Evolutionary conservation across 2,888 invertebrate species (phyloP), one percentile per base, ranked within the genome.

Genomic region (Saturnia pavonia): DNA sequence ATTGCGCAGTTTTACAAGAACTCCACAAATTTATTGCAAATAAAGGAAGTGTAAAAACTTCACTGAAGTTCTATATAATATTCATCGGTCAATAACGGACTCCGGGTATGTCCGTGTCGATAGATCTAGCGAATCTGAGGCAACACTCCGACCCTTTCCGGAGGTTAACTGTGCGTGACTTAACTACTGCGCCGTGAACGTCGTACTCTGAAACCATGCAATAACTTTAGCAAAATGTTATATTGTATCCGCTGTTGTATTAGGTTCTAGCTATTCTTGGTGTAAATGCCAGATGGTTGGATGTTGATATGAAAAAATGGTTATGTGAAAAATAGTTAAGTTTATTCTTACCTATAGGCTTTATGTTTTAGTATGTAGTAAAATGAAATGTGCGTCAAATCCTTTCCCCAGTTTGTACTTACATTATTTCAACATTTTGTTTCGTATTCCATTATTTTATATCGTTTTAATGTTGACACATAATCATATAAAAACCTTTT

Each of bases 111-210:
- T 76, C 70, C 72, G 72, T 70, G 69, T 74, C 77, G 74, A 80
- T 78, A 75, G 74, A 75, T 73, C 72, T 70, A 72, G 74, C 75
- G 75, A 79, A 80, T 78, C 74, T 72, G 72, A 76, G 74, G 75
- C 74, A 73, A 76, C 75, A 73, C 76, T 78, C 75, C 72, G 77
- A 78, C 76, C 80, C 81, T 77, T 77, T 77, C 75, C 74, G 72
- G 74, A 74, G 79, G 78, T 78, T 82, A 84, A 84, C 80, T 80
- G 77, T 72, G 77, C 80, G 79, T 85, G 77, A 78, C 79, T 74
- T 72, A 71, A 77, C 73, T 74, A 72, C 73, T 76, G 76, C 76
- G 73, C 73, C 76, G 76, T 77, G 73, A 79, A 79, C 6, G 54
- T 54, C 22, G 54, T 11, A 22, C 54, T 54, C 77, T 71, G 77